These are phyloP conservation scores for Bradypus variegatus DNA, from an alignment of 2,797 vertebrate genomes.

Conservation along the genomic window DNA sequence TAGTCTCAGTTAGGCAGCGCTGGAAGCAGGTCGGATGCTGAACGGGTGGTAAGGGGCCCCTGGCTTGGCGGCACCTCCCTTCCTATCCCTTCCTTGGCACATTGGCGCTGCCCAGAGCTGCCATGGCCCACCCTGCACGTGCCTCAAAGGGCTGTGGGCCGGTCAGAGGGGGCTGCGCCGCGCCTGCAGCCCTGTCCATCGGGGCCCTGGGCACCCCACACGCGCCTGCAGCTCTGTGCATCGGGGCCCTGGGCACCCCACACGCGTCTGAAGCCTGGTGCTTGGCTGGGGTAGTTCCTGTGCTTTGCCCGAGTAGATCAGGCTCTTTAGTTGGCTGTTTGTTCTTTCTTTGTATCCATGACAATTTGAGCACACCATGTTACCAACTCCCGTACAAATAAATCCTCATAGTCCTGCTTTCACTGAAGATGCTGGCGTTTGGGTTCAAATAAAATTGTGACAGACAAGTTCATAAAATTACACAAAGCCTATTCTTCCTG, in stretches of 20 bases:
- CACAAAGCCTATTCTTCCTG: neutral
- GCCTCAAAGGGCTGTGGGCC: neutral
- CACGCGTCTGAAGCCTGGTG: no score
- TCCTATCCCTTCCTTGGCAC: neutral
- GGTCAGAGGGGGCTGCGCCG: no score
- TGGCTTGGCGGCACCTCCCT: neutral
- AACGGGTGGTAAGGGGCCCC: fast-evolving
- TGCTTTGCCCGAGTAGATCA: neutral
- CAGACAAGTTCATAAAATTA: neutral
- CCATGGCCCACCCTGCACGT: fast-evolving
- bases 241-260: no score
- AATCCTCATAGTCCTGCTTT: neutral
- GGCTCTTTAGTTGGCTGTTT: neutral
- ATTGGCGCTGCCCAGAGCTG: neutral
- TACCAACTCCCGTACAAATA: neutral
- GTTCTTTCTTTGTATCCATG: neutral
- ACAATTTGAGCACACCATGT: neutral
- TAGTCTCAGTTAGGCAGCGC: conserved; percentile 75
- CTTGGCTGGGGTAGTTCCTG: neutral
- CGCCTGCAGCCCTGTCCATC: no score
- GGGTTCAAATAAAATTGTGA: neutral
- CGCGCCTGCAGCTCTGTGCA: no score
- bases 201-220: no score
- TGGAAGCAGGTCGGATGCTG: conserved; percentile 46
- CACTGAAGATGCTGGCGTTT: neutral